phyloP scores from a whole-genome alignment of 2,888 invertebrate genomes.

The Andricus quercusramuli region DNA sequence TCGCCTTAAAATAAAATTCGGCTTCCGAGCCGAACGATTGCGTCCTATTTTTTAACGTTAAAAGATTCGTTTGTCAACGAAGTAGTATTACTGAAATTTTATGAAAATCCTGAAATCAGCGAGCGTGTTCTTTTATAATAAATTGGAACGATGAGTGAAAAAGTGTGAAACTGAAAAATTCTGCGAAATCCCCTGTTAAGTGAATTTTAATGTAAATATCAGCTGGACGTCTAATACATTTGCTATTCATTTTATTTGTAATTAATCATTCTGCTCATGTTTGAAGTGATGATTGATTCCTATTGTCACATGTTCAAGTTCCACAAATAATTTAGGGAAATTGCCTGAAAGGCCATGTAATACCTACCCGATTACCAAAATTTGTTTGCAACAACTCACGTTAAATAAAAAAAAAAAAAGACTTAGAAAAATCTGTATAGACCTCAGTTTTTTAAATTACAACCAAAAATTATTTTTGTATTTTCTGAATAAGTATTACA shows the following conservation, averaged over 20 bases:
- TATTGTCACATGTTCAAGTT: neutral
- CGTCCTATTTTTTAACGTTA: conserved; percentile 11
- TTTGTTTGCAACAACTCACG: too few relatives aligned
- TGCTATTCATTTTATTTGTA: neutral
- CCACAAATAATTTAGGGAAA: neutral
- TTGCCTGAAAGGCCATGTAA: neutral
- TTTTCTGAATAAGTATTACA: too few relatives aligned
- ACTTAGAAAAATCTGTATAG: too few relatives aligned
- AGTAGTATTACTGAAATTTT: neutral
- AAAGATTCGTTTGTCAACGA: conserved; percentile 21
- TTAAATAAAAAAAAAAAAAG: too few relatives aligned
- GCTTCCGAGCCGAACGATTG: conserved; percentile 3
- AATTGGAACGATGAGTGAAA: neutral
- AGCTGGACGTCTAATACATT: neutral
- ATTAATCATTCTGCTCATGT: neutral
- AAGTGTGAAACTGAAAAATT: neutral
- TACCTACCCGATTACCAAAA: too few relatives aligned
- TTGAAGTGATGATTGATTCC: neutral
- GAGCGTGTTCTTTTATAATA: neutral
- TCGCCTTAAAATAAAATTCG: conserved; percentile 13
- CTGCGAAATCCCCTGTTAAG: neutral
- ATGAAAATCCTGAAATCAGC: neutral
- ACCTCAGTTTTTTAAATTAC: too few relatives aligned
- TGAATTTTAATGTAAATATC: neutral
- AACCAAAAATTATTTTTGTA: too few relatives aligned